Conservation (phyloP, 1,140 invertebrate species). For the Limonius californicus region DNA sequence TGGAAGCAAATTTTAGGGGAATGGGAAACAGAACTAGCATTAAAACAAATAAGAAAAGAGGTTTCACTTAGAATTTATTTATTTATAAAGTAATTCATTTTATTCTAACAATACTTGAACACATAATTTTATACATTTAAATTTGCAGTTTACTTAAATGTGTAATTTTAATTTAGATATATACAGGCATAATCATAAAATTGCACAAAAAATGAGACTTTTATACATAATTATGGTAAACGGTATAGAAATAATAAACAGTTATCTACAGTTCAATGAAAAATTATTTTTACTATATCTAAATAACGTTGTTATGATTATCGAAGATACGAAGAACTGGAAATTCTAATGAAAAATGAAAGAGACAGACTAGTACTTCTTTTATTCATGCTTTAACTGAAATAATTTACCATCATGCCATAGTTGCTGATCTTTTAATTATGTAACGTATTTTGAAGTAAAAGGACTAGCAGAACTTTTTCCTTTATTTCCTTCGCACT, state of each 20-base stretch:
- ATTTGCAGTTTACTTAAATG: background rate
- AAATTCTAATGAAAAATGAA: no score
- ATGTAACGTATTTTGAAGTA: background rate
- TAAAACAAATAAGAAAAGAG: background rate
- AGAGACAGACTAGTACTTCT: no score
- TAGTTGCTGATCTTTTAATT: no score
- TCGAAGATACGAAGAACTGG: no score
- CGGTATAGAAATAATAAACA: background rate
- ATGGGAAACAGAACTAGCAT: no score
- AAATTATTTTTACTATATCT: background rate
- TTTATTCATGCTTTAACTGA: no score
- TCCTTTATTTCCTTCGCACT: constrained; percentile 24
- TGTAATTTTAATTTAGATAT: background rate
- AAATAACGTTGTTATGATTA: background rate
- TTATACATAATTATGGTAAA: no score
- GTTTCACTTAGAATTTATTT: background rate
- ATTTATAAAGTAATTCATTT: background rate
- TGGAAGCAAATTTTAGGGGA: no score
- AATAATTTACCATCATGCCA: no score
- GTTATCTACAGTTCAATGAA: background rate
- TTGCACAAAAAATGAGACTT: background rate
- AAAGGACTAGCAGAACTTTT: background rate
- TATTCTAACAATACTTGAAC: background rate
- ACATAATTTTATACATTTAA: background rate
- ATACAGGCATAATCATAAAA: background rate